Evolutionary conservation across 2,113 vertebrate genomes (phyloP), one percentile per base, ranked within the genome.

Genomic region (Cranoglanis bouderius): DNA sequence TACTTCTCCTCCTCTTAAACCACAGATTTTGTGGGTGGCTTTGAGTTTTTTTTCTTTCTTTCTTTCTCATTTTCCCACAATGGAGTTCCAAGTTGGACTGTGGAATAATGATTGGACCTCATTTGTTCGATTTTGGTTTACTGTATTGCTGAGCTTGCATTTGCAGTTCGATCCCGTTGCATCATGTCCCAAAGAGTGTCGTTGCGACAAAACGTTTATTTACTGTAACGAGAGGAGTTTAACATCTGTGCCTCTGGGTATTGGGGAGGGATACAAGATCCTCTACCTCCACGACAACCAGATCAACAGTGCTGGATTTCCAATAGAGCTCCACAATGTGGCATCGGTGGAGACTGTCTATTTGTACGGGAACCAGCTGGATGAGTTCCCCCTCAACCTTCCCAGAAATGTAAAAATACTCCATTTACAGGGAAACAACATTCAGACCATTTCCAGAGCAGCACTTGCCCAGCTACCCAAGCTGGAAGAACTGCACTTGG

Each of bases 221-320:
- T 99, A 99, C 95, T 99, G 98, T 95, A 99, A 99, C 0, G 98
- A 99, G 90, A 96, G 98, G 95, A 97, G 97, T 95, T 96, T 99
- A 97, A 99, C 98, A 92, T 99, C 98, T 95, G 98, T 99, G 97
- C 98, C 98, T 97, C 96, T 98, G 95, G 98, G 98, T 92, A 97
- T 99, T 91, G 95, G 97, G 78, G 98, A 99, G 95, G 98, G 98
- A 94, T 97, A 96, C 94, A 99, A 96, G 90, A 96, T 98, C 84
- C 98, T 99, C 94, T 99, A 96, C 96, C 97, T 99, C 93, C 98
- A 99, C 91, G 99, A 99, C 95, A 99, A 99, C 97, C 97, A 98
- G 98, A 99, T 99, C 95, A 99, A 99, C 96, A 99, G 99, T 94
- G 98, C 98, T 94, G 98, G 98, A 90, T 99, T 99, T 94, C 98